Base-by-base conservation (phyloP, 1,140 invertebrate genomes). In the Euborellia annulipes region DNA sequence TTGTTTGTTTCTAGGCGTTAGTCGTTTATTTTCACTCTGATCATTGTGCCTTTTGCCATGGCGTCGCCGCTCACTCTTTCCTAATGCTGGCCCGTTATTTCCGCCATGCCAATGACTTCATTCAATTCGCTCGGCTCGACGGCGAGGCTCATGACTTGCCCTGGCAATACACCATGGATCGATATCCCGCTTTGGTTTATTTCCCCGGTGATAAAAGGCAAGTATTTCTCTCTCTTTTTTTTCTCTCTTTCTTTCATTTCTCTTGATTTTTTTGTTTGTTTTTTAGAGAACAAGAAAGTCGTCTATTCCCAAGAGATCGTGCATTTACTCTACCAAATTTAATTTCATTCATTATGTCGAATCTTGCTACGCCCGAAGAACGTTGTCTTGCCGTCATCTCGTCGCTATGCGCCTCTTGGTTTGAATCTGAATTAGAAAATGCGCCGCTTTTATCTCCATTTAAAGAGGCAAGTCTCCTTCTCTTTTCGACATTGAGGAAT, bases 131-230 rank as follows among this genome's bases (percentile, higher is more conserved):
- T 11, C 70, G 81, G 37, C 71, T 88, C n/a, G 82, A 88, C 64
- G 82, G 78, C 13, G 76, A 83, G 53, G 68, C 69, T 1, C 83
- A 88, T 64, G 82, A 85, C 64, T 64, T 88, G 43, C 81, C 82
- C 2, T 86, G 82, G 82, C 74, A 82, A 56, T 86, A 76, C 60
- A 80, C 75, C 19, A 78, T 79, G 62, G 72, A 76, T 54, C 66
- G 63, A 21, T 85, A 79, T 66, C 85, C 85, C 7, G 73, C 78
- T 0, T 68, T 89, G 30, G 61, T 87, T 13, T 78, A 86, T 50
- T 81, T 82, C 54, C 80, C 81, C 21, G 68, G 72, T 1, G 60
- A 65, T 53, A 71, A 70, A 77, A 79, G 63, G 58, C 53, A 55
- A 39, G 2, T 37, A 16, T 47, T 16, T 36, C 22, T 14, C 30